phyloP scores from a whole-genome alignment of 2,888 invertebrate species.

The Lathronympha strigana region DNA sequence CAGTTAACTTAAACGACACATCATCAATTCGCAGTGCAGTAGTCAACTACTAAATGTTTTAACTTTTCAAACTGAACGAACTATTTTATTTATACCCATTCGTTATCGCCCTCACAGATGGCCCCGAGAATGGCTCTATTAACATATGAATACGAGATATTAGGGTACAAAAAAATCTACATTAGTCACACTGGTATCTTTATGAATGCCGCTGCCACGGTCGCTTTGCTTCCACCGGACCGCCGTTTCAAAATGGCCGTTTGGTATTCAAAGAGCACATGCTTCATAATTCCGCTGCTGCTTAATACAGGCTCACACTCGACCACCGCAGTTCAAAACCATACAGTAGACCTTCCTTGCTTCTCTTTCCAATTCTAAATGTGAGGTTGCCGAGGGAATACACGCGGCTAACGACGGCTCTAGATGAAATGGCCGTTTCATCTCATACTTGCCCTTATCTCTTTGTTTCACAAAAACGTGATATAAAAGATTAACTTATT shows the following conservation, averaged over 20 bases:
- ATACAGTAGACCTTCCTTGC: slow-evolving; percentile 55
- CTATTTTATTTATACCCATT: slow-evolving; percentile 37
- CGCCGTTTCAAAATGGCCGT: slow-evolving; percentile 66
- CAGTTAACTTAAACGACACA: slow-evolving; percentile 37
- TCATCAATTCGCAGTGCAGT: slow-evolving; percentile 39
- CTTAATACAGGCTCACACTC: slow-evolving; percentile 77
- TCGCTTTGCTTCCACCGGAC: slow-evolving; percentile 53
- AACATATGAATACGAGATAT: slow-evolving; percentile 63
- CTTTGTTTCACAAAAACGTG: slow-evolving; percentile 81
- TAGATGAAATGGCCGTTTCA: slow-evolving; percentile 61
- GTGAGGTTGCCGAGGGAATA: slow-evolving; percentile 43
- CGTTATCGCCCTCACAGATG: slow-evolving; percentile 43
- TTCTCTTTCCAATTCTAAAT: slow-evolving; percentile 48
- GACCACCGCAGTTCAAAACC: slow-evolving; percentile 68
- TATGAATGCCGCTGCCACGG: slow-evolving; percentile 58
- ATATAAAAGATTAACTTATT: slow-evolving; percentile 84
- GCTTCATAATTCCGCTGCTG: slow-evolving; percentile 80
- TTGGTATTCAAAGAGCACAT: slow-evolving; percentile 80
- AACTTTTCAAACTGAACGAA: slow-evolving; percentile 25
- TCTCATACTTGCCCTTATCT: slow-evolving; percentile 75
- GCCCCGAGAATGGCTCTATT: slow-evolving; percentile 56
- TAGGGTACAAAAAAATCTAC: slow-evolving; percentile 52
- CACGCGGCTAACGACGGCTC: slow-evolving; percentile 55
- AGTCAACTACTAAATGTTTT: slow-evolving; percentile 24
- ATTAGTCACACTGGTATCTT: slow-evolving; percentile 61